A percentile compares a stretch with the other conserved stretches of the same genome.
These are phyloP conservation scores for Eurois occulta DNA, from an alignment of 2,888 invertebrate genomes.

Conservation along the genomic window DNA sequence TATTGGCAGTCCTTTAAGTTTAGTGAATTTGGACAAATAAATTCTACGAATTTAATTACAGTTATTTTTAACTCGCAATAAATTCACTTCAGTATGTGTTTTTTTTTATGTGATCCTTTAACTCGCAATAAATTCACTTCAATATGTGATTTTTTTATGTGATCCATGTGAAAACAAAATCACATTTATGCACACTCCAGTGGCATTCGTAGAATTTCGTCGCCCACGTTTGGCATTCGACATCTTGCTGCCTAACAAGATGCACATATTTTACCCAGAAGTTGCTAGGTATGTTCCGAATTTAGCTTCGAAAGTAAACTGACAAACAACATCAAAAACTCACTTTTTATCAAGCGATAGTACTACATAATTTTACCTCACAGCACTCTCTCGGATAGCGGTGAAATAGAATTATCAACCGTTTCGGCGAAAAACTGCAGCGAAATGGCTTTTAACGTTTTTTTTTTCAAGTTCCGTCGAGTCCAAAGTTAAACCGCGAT, in stretches of 20 bases:
- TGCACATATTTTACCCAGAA: not conserved
- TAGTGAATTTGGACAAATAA: not conserved
- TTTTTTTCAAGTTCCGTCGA: slow-evolving; percentile 72
- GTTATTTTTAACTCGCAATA: not conserved
- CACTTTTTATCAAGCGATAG: slow-evolving; percentile 62
- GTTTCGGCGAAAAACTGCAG: slow-evolving; percentile 77
- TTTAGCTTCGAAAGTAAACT: slow-evolving; percentile 32
- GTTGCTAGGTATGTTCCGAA: not conserved
- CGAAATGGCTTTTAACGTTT: slow-evolving; percentile 78
- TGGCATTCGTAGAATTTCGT: not conserved
- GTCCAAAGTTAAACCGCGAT: slow-evolving; percentile 71
- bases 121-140: not conserved
- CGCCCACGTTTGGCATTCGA: not conserved
- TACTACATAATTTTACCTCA: slow-evolving; percentile 70
- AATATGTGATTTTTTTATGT: not conserved
- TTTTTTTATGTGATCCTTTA: not conserved
- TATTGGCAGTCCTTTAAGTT: not conserved
- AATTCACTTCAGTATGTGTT: no score
- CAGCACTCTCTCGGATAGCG: slow-evolving; percentile 73
- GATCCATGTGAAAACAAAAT: no score
- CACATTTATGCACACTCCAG: no score
- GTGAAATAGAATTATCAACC: slow-evolving; percentile 81
- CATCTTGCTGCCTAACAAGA: not conserved
- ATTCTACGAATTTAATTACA: not conserved
- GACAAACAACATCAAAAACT: slow-evolving; percentile 58